phyloP scores from a whole-genome alignment of 2,888 invertebrate genomes.

The Siphlonurus alternatus region DNA sequence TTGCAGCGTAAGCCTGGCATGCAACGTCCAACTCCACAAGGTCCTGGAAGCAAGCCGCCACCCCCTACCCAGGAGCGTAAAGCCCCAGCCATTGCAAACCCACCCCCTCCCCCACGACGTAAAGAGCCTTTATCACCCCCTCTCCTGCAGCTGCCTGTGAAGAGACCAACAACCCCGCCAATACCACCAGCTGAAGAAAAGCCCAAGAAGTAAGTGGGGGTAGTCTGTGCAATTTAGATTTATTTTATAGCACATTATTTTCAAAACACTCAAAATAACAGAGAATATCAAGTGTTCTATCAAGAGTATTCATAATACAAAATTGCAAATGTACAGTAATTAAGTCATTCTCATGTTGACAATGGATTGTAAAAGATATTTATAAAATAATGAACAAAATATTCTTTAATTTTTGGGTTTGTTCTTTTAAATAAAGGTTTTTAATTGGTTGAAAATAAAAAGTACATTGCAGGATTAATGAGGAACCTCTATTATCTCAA shows the following conservation, averaged over 20 bases:
- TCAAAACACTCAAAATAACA: neutral
- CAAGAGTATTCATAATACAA: no score
- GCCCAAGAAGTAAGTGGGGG: neutral
- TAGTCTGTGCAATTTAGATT: neutral
- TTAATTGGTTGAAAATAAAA: no score
- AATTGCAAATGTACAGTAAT: no score
- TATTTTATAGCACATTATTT: neutral
- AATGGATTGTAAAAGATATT: no score
- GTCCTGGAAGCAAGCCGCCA: constrained; percentile 26
- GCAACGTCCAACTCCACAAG: constrained; percentile 30
- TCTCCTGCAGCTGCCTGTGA: neutral
- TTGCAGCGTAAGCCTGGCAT: constrained; percentile 24
- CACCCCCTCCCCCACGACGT: no score
- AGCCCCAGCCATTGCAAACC: constrained; percentile 13
- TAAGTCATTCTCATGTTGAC: no score
- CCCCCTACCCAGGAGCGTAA: constrained; percentile 18
- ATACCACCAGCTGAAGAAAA: neutral
- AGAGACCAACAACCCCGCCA: constrained; percentile 6
- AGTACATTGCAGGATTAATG: no score
- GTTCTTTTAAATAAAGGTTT: no score
- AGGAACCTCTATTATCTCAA: no score
- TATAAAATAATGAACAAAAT: no score
- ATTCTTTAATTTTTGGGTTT: no score
- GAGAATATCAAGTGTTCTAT: neutral
- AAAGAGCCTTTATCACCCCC: neutral